These are phyloP conservation scores for Mus spicilegus DNA, from an alignment of 2,113 vertebrate species.

Conservation along the genomic window DNA sequence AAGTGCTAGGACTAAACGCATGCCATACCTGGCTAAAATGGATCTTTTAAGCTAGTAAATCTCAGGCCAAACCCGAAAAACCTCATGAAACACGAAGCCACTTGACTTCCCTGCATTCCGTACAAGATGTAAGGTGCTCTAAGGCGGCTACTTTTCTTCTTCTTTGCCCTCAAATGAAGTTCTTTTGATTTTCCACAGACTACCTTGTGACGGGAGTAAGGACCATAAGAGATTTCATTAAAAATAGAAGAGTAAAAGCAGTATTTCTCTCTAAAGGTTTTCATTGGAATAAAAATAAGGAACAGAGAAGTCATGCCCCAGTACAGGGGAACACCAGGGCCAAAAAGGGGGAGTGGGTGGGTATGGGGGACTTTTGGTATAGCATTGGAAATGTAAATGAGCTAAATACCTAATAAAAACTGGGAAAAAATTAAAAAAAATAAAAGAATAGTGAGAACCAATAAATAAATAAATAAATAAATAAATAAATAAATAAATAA, in stretches of 20 bases:
- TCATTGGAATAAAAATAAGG: neutral
- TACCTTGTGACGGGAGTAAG: neutral
- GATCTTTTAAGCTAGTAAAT: conserved; percentile 39
- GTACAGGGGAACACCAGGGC: too few relatives aligned
- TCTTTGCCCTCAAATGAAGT: neutral
- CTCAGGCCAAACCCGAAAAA: neutral
- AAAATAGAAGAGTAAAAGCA: conserved; percentile 28
- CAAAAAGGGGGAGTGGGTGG: too few relatives aligned
- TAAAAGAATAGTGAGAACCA: too few relatives aligned
- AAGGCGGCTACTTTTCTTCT: neutral
- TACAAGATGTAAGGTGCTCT: neutral
- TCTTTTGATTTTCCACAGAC: neutral
- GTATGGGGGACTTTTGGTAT: too few relatives aligned
- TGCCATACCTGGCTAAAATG: neutral
- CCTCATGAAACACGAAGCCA: neutral
- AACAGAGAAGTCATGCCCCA: neutral
- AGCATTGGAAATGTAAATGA: too few relatives aligned
- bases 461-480: too few relatives aligned
- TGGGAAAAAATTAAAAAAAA: too few relatives aligned
- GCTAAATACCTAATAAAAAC: too few relatives aligned
- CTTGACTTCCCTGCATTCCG: neutral
- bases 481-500: neutral
- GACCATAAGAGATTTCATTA: neutral
- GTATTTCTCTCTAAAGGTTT: neutral
- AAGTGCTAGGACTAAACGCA: neutral